phyloP scores from a whole-genome alignment of 2,888 invertebrate species.

The Mythimna loreyi region DNA sequence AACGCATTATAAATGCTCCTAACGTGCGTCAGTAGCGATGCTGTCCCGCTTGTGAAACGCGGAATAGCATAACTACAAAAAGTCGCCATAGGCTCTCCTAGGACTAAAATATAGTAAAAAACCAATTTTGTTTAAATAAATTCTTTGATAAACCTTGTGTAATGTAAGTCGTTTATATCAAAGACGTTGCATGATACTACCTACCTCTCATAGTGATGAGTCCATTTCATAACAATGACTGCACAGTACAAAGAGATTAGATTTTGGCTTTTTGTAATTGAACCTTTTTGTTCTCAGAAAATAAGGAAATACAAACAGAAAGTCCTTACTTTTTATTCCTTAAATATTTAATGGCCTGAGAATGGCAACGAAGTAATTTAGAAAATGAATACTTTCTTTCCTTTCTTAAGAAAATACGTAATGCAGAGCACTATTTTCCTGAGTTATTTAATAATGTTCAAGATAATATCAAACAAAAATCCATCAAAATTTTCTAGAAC shows the following conservation, averaged over 20 bases:
- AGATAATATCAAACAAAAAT: conserved; percentile 6
- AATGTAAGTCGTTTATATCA: neutral
- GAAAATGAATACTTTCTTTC: conserved; percentile 29
- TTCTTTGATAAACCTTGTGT: neutral
- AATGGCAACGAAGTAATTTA: conserved; percentile 43
- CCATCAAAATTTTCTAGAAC: neutral
- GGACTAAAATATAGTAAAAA: too few relatives aligned
- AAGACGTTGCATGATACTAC: neutral
- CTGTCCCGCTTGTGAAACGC: too few relatives aligned
- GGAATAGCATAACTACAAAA: too few relatives aligned
- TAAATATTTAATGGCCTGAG: conserved; percentile 51
- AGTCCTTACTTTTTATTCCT: conserved; percentile 49
- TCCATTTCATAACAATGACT: conserved; percentile 16
- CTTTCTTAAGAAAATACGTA: conserved; percentile 20
- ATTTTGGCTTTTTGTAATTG: conserved; percentile 30
- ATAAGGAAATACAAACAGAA: conserved; percentile 42
- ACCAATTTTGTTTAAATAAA: too few relatives aligned
- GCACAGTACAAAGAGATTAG: conserved; percentile 30
- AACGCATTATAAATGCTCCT: too few relatives aligned
- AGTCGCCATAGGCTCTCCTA: too few relatives aligned
- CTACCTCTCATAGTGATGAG: conserved; percentile 10
- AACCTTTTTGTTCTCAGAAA: conserved; percentile 30
- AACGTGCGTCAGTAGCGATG: too few relatives aligned
- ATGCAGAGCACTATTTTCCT: conserved; percentile 15
- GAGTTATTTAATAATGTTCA: neutral